Conservation (phyloP, 2,888 invertebrate species). For the Hypomecis punctinalis region DNA sequence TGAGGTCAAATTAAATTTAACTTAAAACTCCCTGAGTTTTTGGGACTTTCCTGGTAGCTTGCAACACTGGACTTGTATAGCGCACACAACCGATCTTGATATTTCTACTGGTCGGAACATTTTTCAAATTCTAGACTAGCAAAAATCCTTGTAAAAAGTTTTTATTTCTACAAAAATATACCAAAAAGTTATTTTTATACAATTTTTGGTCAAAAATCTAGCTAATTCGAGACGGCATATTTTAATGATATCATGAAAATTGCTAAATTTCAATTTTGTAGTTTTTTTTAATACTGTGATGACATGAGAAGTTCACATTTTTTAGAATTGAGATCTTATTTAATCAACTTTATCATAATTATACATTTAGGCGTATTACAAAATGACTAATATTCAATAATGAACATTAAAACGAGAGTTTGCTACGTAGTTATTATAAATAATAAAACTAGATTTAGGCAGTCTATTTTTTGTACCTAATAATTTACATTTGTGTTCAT, state of each 20-base stretch:
- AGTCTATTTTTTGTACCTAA: slow-evolving; percentile 30
- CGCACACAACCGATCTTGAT: slow-evolving; percentile 54
- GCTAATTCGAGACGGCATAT: slow-evolving; percentile 52
- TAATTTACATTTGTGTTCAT: neutral
- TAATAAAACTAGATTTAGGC: slow-evolving; percentile 19
- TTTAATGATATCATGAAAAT: slow-evolving; percentile 28
- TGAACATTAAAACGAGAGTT: neutral
- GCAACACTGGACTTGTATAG: slow-evolving; percentile 46
- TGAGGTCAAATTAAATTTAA: slow-evolving; percentile 15
- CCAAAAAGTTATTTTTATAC: slow-evolving; percentile 50
- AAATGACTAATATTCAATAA: neutral
- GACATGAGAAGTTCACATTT: neutral
- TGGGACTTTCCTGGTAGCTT: slow-evolving; percentile 26
- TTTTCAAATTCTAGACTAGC: slow-evolving; percentile 49
- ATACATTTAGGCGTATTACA: slow-evolving; percentile 6
- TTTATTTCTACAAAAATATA: slow-evolving; percentile 69
- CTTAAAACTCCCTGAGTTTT: slow-evolving; percentile 6
- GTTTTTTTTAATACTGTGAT: slow-evolving; percentile 11
- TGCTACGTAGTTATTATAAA: slow-evolving; percentile 1
- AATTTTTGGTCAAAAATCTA: slow-evolving; percentile 40
- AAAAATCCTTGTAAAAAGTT: slow-evolving; percentile 56
- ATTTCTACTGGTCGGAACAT: slow-evolving; percentile 56
- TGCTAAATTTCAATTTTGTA: slow-evolving; percentile 3
- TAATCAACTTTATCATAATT: neutral
- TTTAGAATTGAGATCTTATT: neutral